These are phyloP conservation scores for Pseudorasbora parva DNA, from an alignment of 2,113 vertebrate genomes.

Conservation along the genomic window DNA sequence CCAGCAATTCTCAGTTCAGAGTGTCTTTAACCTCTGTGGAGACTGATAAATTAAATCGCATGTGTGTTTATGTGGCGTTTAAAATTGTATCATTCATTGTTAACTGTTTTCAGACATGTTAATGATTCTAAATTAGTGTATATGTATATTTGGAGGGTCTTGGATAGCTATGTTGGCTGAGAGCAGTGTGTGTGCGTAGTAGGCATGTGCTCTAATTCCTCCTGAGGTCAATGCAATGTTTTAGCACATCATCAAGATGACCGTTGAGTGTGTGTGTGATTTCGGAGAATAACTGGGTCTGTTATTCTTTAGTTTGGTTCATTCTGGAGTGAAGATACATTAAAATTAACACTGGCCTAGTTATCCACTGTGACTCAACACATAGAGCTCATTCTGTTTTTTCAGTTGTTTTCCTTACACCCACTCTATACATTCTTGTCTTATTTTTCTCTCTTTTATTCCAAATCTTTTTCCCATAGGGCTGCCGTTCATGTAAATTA, in stretches of 20 bases:
- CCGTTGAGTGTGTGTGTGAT: slow-evolving; percentile 38
- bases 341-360: slow-evolving; percentile 71
- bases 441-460: neutral
- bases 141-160: neutral
- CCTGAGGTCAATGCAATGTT: slow-evolving; percentile 19
- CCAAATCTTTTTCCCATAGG: neutral
- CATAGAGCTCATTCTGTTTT: slow-evolving; percentile 4
- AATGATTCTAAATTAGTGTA: neutral
- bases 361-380: slow-evolving; percentile 61
- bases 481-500: neutral
- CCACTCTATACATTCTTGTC: slow-evolving; percentile 35
- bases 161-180: neutral
- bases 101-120: neutral
- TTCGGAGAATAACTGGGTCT: slow-evolving; percentile 46
- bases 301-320: slow-evolving; percentile 28
- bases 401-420: slow-evolving; percentile 33
- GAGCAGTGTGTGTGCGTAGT: neutral
- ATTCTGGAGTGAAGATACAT: slow-evolving; percentile 51
- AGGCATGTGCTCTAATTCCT: slow-evolving; percentile 12
- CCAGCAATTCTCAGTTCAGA: neutral
- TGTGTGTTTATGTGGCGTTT: neutral
- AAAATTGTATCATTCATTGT: neutral
- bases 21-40: neutral
- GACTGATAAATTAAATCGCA: too few relatives aligned
- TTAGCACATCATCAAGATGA: neutral